These are phyloP conservation scores for Furcula furcula DNA, from an alignment of 2,888 invertebrate species.

Conservation along the genomic window DNA sequence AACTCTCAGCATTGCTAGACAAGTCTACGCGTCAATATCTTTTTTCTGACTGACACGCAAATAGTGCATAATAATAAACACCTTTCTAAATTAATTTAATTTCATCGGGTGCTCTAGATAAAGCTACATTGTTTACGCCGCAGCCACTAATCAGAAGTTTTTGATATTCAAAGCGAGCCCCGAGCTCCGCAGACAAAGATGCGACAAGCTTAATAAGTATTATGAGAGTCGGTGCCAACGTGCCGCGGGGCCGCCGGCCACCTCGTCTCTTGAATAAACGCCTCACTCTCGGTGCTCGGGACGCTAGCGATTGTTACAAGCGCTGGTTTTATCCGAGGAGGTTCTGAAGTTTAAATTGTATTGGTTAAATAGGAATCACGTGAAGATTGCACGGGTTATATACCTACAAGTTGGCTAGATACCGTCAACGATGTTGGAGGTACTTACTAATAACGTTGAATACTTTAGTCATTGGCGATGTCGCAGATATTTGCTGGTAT, in stretches of 20 bases:
- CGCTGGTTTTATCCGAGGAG: not conserved
- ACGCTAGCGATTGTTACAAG: constrained; percentile 13
- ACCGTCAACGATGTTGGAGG: too few relatives aligned
- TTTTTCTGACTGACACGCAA: too few relatives aligned
- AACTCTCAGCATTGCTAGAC: too few relatives aligned
- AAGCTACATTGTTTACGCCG: constrained; percentile 20
- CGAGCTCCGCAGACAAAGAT: constrained; percentile 11
- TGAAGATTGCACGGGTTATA: too few relatives aligned
- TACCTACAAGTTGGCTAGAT: too few relatives aligned
- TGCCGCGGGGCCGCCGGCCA: constrained; percentile 17
- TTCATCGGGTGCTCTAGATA: constrained; percentile 15
- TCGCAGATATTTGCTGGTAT: too few relatives aligned
- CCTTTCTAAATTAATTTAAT: constrained; percentile 12
- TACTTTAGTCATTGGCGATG: too few relatives aligned
- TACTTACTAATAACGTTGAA: too few relatives aligned
- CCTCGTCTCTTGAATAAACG: constrained; percentile 30
- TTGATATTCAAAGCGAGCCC: constrained; percentile 26
- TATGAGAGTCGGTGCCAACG: constrained; percentile 14
- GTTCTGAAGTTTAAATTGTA: not conserved
- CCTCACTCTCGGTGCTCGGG: constrained; percentile 33
- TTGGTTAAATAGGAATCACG: not conserved
- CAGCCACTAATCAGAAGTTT: constrained; percentile 23
- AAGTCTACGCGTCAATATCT: too few relatives aligned
- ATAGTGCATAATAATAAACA: too few relatives aligned
- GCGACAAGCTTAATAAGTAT: constrained; percentile 35